Evolutionary conservation across 2,888 invertebrate genomes (phyloP).

Genomic region (Tipula vernalis): DNA sequence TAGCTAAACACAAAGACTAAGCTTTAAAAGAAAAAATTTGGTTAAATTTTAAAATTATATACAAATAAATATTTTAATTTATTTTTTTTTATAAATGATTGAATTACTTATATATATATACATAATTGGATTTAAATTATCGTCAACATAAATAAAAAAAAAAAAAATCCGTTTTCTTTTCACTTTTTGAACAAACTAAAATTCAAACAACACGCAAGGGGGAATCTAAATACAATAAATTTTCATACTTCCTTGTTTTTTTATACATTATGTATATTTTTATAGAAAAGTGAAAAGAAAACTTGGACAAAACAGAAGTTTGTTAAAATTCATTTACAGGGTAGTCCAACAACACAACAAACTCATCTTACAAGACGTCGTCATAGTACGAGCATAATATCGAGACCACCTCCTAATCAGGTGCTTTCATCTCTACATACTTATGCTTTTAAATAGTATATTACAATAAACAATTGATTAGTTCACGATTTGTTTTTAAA

Average conservation of each 20-base stretch:
- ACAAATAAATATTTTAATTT: background rate
- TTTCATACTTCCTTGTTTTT: background rate
- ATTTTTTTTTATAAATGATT: background rate
- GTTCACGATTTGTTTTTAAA: background rate
- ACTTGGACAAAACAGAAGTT: background rate
- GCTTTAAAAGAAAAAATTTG: background rate
- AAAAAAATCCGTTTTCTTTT: background rate
- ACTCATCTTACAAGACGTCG: conserved; percentile 58
- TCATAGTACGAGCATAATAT: conserved; percentile 51
- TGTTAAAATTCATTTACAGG: conserved; percentile 29
- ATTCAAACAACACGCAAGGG: background rate
- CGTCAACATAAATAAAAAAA: background rate
- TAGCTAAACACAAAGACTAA: background rate
- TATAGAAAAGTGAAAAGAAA: background rate
- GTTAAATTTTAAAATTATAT: conserved; percentile 5
- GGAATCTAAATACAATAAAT: background rate
- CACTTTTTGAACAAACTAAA: background rate
- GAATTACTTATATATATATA: background rate
- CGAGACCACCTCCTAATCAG: conserved; percentile 37
- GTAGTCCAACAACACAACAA: conserved; percentile 41
- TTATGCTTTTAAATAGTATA: background rate
- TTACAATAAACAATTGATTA: background rate
- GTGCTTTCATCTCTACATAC: conserved; percentile 26
- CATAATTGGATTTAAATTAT: background rate
- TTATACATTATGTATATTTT: background rate